These are phyloP conservation scores for Microctonus aethiopoides DNA, from an alignment of 2,888 invertebrate species.

Conservation along the genomic window DNA sequence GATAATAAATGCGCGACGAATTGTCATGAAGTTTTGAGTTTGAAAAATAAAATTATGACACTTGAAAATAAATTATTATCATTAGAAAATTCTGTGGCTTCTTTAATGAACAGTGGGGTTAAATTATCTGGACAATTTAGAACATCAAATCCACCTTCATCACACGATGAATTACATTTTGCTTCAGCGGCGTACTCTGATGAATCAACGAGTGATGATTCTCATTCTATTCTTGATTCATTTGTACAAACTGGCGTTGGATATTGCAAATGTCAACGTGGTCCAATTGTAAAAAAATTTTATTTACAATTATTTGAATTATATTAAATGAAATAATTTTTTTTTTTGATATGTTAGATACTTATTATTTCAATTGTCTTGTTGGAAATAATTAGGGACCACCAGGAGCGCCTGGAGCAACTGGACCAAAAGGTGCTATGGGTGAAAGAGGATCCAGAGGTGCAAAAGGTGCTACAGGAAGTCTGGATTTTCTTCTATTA, in stretches of 20 bases:
- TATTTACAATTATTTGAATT: no score
- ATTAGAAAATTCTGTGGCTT: slow-evolving; percentile 69
- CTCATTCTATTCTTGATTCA: slow-evolving; percentile 72
- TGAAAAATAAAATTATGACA: slow-evolving; percentile 69
- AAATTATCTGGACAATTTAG: no score
- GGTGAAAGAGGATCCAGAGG: slow-evolving; percentile 73
- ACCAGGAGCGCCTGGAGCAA: slow-evolving; percentile 72
- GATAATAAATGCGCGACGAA: slow-evolving; percentile 70
- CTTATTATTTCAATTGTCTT: slow-evolving; percentile 6
- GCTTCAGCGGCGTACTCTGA: slow-evolving; percentile 28
- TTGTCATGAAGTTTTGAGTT: slow-evolving; percentile 73
- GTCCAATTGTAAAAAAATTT: slow-evolving; percentile 75
- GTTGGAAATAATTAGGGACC: slow-evolving; percentile 69
- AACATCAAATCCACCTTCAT: slow-evolving; percentile 54
- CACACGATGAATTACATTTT: slow-evolving; percentile 42
- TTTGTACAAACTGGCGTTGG: slow-evolving; percentile 72
- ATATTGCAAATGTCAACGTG: slow-evolving; percentile 75
- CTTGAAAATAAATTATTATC: slow-evolving; percentile 66
- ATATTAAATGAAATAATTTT: no score
- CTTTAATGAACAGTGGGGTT: slow-evolving; percentile 69
- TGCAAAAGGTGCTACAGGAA: slow-evolving; percentile 73
- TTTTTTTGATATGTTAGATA: no score
- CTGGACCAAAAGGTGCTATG: slow-evolving; percentile 73
- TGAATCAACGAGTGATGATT: slow-evolving; percentile 63
- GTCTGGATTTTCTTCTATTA: slow-evolving; percentile 74